Base-by-base conservation (phyloP, 2,888 invertebrate species). In the Mongoloraphidia duomilia region DNA sequence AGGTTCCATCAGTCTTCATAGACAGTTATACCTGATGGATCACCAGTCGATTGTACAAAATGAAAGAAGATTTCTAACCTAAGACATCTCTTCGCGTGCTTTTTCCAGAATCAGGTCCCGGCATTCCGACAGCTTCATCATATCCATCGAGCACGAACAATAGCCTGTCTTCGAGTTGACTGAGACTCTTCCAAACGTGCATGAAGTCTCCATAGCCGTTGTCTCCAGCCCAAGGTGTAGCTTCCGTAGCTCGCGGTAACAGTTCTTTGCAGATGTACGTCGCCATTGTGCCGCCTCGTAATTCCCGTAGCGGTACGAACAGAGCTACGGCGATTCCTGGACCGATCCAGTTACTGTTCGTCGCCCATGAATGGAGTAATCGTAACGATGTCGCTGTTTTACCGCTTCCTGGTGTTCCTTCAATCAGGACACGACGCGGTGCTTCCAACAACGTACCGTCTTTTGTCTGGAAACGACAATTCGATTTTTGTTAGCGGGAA, bases 341-440 rank as follows among this genome's bases (percentile, higher is more conserved):
- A 26, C 66, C 68, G 14, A 63, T 61, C 62, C 64, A 63, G 26
- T 61, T 61, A 34, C 62, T 62, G 53, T 72, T 70, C 36, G 68
- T 69, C 2, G 74, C 72, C 75, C 75, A 75, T 8, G 73, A 72
- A 58, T 74, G 70, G 10, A 75, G 64, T n/a, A 75, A 62, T 34
- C 72, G 66, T 39, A 75, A 62, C 41, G 71, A 69, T 8, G 74
- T 61, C 11, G 71, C 69, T 34, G 71, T 72, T 52, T 73, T 68
- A 34, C 74, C 73, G 49, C 69, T 69, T 58, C 75, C 74, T 41
- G 72, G 65, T 39, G 72, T 71, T 41, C 74, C 74, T 58, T 74
- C 74, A 11, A 75, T 63, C 38, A 74, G 66, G 42, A 74, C 70
- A 12, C 74, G 66, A 14, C 72, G 62, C 2, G 73, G 72, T 9